Percentiles rank a stretch among this genome's conserved stretches.
Evolutionary conservation across 2,113 vertebrate species (phyloP).

Genomic region (Micromys minutus): DNA sequence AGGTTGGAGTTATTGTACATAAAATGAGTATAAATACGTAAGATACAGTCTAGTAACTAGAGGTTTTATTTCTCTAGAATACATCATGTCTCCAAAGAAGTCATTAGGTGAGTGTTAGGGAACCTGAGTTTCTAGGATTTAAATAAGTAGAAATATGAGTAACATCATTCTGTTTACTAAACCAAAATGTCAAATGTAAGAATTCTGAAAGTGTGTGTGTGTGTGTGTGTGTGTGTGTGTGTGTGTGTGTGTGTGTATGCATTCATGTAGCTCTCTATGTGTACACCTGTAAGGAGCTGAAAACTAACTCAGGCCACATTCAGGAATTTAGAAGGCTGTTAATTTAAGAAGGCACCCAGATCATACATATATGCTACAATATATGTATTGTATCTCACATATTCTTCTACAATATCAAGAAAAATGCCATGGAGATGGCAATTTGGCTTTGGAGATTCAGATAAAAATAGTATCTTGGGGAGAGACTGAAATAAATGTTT

Average conservation of each 20-base stretch:
- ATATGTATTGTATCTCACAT: too few relatives aligned
- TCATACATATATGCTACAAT: neutral
- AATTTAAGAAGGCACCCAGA: neutral
- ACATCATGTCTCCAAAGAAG: neutral
- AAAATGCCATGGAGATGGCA: neutral
- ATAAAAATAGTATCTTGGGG: neutral
- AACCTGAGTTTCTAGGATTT: neutral
- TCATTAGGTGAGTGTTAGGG: neutral
- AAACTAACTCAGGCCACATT: neutral
- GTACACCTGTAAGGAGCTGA: neutral
- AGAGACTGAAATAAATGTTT: neutral
- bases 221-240: neutral
- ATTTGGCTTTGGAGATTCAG: neutral
- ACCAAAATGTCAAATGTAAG: neutral
- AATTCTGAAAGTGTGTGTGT: neutral
- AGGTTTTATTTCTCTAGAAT: neutral
- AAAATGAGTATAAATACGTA: neutral
- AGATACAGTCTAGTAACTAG: neutral
- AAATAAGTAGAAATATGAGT: neutral
- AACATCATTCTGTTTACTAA: neutral
- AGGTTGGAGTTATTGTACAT: neutral
- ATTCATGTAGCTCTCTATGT: neutral
- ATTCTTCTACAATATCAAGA: neutral
- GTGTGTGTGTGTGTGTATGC: neutral
- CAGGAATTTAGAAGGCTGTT: neutral